Conservation (phyloP, 2,113 vertebrate genomes). For the Gallinago jamesoni region DNA sequence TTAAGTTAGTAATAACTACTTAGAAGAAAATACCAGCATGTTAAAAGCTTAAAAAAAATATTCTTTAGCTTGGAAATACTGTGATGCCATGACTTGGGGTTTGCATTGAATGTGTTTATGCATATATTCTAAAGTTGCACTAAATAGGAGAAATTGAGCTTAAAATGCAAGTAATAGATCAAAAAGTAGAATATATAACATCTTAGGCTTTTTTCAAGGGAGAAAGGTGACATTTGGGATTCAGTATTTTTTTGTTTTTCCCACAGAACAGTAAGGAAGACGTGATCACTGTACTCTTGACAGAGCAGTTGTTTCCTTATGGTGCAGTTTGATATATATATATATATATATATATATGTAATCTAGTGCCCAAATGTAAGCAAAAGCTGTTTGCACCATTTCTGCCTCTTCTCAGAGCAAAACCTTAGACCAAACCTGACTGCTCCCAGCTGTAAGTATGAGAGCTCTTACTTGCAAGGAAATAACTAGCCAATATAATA, state of each 20-base stretch:
- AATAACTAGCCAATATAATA: not conserved
- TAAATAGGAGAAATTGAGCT: not conserved
- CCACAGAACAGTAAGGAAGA: not conserved
- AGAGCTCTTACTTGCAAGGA: not conserved
- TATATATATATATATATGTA: not conserved
- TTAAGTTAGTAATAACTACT: not conserved
- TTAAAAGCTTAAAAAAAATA: not conserved
- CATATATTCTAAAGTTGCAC: slow-evolving; percentile 44
- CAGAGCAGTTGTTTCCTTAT: not conserved
- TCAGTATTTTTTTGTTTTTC: not conserved
- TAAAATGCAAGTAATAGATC: not conserved
- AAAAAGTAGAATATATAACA: not conserved
- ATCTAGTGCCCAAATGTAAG: not conserved
- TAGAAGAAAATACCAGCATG: slow-evolving; percentile 41
- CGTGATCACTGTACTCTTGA: not conserved
- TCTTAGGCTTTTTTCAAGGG: not conserved
- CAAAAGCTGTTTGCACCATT: not conserved
- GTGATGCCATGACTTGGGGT: slow-evolving; percentile 29
- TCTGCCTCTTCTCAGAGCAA: not conserved
- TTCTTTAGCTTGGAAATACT: not conserved
- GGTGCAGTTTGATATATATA: not conserved
- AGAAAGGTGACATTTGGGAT: not conserved
- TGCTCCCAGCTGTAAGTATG: accelerated
- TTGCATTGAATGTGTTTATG: slow-evolving; percentile 29
- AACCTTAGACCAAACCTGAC: not conserved